Conservation (phyloP, 2,797 vertebrate genomes). For the Epinephelus awoara region DNA sequence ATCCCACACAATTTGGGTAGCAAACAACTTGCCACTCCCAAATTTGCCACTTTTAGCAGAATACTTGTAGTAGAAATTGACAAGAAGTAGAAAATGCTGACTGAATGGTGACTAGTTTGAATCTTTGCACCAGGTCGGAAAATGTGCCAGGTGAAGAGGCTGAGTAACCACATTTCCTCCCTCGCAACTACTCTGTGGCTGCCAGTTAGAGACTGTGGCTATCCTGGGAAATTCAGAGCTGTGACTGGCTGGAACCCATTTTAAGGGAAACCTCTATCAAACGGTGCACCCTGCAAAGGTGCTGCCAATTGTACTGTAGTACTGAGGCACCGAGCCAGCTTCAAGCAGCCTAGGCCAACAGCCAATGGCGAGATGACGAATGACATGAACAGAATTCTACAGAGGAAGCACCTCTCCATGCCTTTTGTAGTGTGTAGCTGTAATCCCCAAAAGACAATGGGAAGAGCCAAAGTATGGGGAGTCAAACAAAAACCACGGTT, state of each 20-base stretch:
- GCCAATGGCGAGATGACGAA: neutral
- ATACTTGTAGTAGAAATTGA: too few species aligned
- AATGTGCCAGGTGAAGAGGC: neutral
- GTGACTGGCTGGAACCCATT: neutral
- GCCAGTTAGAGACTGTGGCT: neutral
- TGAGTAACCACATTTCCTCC: neutral
- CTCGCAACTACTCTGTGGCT: neutral
- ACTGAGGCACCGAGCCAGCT: constrained; percentile 5
- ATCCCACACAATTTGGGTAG: neutral
- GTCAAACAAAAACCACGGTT: neutral
- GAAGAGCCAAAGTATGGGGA: neutral
- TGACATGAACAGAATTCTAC: neutral
- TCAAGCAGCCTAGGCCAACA: neutral
- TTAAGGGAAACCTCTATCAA: constrained; percentile 27
- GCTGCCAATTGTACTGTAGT: neutral
- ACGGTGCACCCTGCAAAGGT: constrained; percentile 1
- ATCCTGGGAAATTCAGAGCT: constrained; percentile 24
- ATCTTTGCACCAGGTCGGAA: neutral
- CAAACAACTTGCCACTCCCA: neutral
- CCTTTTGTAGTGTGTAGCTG: neutral
- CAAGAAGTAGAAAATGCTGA: too few species aligned
- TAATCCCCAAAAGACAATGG: neutral
- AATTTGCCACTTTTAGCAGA: neutral
- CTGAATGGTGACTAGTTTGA: neutral
- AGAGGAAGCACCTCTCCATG: neutral